A percentile compares a stretch with the other conserved stretches of the same genome.
Conservation (phyloP, 1,140 invertebrate species). For the Helicorthomorpha holstii region DNA sequence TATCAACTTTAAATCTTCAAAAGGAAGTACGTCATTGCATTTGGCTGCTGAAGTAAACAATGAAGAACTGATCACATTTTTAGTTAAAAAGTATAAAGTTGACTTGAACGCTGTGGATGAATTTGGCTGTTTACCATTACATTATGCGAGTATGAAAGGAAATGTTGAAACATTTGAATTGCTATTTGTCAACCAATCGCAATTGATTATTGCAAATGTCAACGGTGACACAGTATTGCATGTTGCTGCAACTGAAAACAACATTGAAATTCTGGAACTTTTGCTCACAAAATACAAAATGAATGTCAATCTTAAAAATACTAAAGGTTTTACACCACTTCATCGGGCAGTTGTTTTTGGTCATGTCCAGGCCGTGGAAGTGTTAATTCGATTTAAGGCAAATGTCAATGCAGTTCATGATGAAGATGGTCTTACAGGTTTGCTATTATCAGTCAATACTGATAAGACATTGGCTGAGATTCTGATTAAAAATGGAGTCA, state of each 20-base stretch:
- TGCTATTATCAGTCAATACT: constrained; percentile 7
- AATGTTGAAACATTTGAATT: no score
- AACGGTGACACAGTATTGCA: no score
- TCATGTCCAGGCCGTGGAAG: neutral
- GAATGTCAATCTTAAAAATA: constrained; percentile 1
- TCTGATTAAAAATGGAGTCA: constrained; percentile 8
- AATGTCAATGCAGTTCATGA: neutral
- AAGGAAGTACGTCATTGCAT: no score
- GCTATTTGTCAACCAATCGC: no score
- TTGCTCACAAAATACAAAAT: constrained; percentile 3
- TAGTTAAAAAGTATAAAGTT: no score
- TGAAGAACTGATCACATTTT: no score
- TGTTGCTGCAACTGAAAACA: neutral
- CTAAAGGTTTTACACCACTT: constrained; percentile 1
- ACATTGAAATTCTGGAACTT: neutral
- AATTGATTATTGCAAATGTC: no score
- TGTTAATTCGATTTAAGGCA: neutral
- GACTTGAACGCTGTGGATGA: no score
- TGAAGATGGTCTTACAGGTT: constrained; percentile 2
- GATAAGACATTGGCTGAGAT: constrained; percentile 2
- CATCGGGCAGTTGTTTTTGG: neutral
- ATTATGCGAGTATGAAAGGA: no score
- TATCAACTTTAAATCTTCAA: no score
- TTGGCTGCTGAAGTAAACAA: no score
- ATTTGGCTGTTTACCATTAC: no score